These are phyloP conservation scores for Lacanobia oleracea DNA, from an alignment of 2,888 invertebrate genomes.

Conservation along the genomic window DNA sequence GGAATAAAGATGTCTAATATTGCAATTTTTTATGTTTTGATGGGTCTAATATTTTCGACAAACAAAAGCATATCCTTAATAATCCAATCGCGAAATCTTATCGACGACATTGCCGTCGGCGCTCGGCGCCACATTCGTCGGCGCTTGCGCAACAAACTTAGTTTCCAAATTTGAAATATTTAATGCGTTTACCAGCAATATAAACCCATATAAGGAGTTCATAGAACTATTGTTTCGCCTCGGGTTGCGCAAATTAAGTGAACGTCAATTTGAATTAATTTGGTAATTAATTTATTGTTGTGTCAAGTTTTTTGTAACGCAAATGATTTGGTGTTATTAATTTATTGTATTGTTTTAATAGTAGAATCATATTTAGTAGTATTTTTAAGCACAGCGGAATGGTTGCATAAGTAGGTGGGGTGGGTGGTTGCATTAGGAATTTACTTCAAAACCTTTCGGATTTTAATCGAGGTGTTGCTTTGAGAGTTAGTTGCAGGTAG, in stretches of 20 bases:
- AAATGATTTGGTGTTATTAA: constrained; percentile 18
- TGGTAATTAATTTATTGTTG: constrained; percentile 15
- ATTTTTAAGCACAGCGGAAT: too few relatives aligned
- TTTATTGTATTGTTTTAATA: background rate
- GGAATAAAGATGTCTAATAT: too few relatives aligned
- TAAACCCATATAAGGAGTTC: constrained; percentile 75
- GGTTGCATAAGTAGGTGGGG: too few relatives aligned
- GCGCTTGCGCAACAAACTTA: constrained; percentile 79
- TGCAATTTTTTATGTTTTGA: too few relatives aligned
- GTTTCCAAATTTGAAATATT: constrained; percentile 86
- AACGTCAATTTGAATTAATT: constrained; percentile 38
- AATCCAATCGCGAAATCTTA: constrained; percentile 61
- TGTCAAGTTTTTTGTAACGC: constrained; percentile 1
- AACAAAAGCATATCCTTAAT: constrained; percentile 65
- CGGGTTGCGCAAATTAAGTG: constrained; percentile 40
- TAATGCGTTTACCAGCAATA: constrained; percentile 78
- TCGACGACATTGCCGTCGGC: constrained; percentile 73
- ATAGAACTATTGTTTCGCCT: constrained; percentile 65
- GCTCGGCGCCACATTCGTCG: constrained; percentile 77
- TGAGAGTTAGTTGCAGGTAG: too few relatives aligned
- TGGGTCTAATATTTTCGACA: background rate
- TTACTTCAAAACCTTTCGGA: too few relatives aligned
- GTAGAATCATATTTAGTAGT: background rate
- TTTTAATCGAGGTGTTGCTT: too few relatives aligned
- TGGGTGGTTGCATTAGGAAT: too few relatives aligned